Conservation (phyloP, 1,140 invertebrate genomes). For the Platorchestia sp. region DNA sequence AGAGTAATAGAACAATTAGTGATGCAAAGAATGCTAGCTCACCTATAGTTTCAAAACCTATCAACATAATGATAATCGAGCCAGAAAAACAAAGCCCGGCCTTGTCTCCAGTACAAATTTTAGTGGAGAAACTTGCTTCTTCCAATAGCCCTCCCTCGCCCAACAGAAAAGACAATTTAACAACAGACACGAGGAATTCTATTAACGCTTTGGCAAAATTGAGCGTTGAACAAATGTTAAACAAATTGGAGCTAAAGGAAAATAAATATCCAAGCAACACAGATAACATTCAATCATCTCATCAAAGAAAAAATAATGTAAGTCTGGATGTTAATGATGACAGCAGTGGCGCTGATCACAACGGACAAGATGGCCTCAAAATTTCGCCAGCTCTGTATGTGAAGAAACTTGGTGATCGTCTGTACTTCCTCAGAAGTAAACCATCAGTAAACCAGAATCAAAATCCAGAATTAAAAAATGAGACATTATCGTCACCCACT, state of each 20-base stretch:
- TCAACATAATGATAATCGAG: neutral
- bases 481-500: neutral
- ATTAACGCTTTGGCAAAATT: neutral
- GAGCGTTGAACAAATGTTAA: neutral
- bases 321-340: neutral
- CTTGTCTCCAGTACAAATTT: neutral
- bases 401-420: neutral
- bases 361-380: neutral
- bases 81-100: neutral
- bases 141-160: neutral
- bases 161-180: neutral
- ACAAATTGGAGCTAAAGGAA: neutral
- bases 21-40: neutral
- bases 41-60: neutral
- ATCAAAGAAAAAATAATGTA: neutral
- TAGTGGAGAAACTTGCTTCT: neutral
- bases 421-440: neutral
- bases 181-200: neutral
- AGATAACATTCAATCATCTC: neutral
- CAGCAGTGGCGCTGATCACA: neutral
- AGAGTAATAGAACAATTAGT: neutral
- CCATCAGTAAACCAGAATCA: neutral
- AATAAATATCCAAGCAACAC: neutral
- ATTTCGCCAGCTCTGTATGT: neutral
- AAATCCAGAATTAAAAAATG: neutral